Evolutionary conservation across 2,797 vertebrate genomes (phyloP), one percentile per base, ranked within the genome.

Genomic region (Denticeps clupeoides): DNA sequence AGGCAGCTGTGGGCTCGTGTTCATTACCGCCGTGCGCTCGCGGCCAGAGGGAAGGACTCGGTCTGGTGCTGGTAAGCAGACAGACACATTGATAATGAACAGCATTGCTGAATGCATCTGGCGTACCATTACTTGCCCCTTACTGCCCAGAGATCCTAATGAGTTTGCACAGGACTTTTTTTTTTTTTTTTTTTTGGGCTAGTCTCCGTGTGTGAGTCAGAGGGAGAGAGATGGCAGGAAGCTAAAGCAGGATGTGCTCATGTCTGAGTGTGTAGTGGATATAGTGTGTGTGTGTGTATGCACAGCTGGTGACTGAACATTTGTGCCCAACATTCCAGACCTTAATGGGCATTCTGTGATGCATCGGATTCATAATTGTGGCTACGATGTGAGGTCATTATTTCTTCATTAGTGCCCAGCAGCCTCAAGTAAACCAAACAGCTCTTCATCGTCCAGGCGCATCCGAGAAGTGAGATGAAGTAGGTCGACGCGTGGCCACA

Each of bases 381-480:
- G 67, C 73, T 67, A 51, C 69, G 59, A 60, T 59, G 70, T 71
- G 65, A 66, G 66, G 77, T 73, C 73, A 80, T 78, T 82, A 82
- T 79, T 80, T 80, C 74, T 72, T 79, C 77, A 82, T 82, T 80
- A 80, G 64, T 1, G 60, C 60, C 77, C 67, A 68, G 75, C 29
- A 18, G 2, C 16, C 11, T 15, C 22, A 47, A 22, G 47, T 2
- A 5, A 32, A 25, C 32, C 35, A 2, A 35, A 21, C 22, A 12
- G 33, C 43, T 15, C 13, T 7, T 13, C 16, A 4, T 7, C 12
- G 23, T 9, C 9, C 18, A 11, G 18, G 43, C 13, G 16, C 42
- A 45, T 25, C 19, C 43, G n/a, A n/a, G n/a, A n/a, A n/a, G n/a
- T n/a, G n/a, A n/a, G n/a, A n/a, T n/a, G n/a, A n/a, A n/a, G n/a